phyloP scores from a whole-genome alignment of 2,888 invertebrate species.

The Emmelina monodactyla region DNA sequence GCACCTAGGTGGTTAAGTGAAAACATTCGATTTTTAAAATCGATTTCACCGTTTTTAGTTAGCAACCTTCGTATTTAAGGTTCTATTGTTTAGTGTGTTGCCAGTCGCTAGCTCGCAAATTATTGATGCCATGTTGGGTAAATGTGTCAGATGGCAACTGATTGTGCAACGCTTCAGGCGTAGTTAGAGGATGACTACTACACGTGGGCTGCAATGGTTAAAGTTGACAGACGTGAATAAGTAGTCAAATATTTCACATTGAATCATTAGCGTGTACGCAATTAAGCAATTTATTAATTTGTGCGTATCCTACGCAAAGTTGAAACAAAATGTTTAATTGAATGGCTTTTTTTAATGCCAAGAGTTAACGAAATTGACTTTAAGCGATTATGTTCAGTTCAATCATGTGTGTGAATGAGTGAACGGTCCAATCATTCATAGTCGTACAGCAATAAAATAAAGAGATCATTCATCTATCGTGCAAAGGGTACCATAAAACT shows the following conservation, averaged over 20 bases:
- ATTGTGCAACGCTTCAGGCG: conserved; percentile 43
- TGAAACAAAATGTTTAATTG: no score
- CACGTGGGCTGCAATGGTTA: conserved; percentile 32
- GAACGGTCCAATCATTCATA: no score
- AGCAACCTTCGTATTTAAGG: conserved; percentile 43
- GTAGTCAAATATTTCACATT: conserved; percentile 1
- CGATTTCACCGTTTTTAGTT: conserved; percentile 20
- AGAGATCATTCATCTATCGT: no score
- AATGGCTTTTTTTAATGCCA: no score
- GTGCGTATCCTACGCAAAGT: not conserved
- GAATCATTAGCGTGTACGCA: not conserved
- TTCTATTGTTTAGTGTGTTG: conserved; percentile 43
- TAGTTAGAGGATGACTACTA: conserved; percentile 38
- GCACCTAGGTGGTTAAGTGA: no score
- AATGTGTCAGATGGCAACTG: conserved; percentile 42
- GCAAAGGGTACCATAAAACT: no score
- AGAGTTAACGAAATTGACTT: no score
- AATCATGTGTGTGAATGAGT: no score
- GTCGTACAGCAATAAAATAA: no score
- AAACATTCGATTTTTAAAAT: not conserved
- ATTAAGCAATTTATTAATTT: not conserved
- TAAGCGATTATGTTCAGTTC: no score
- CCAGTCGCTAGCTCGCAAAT: conserved; percentile 27
- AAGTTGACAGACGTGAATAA: conserved; percentile 1
- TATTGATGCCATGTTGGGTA: conserved; percentile 46